Base-by-base conservation (phyloP, 1,140 invertebrate species). In the Mya arenaria region DNA sequence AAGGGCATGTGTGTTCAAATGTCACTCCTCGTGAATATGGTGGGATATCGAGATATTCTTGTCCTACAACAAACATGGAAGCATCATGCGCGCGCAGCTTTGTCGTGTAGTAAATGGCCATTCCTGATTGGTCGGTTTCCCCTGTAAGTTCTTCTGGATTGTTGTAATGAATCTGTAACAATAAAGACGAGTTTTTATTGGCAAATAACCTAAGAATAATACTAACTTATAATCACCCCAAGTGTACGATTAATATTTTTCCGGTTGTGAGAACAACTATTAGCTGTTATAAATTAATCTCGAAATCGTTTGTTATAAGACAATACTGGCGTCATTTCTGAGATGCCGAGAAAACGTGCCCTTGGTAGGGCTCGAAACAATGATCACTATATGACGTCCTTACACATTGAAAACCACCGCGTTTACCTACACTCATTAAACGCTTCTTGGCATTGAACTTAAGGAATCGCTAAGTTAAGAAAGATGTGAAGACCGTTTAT, bases 81-180 rank as follows among this genome's bases (percentile, higher is more conserved):
- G 78, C 71, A 39, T 84, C 78, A 48, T 85, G 62, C 15, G 19
- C n/a, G 28, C 86, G 69, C 30, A 39, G 0, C 19, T 66, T 78
- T 5, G 62, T 39, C 0, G 86, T 84, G 66, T 83, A 84, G 52
- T 82, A 84, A 15, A 89, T 32, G 2, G 75, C 80, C 55, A 89
- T 78, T 30, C 87, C 87, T 23, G 86, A 87, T 15, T 69, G 77
- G 65, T 87, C 87, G 4, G 19, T 74, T 15, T 82, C 73, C 19
- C 75, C 84, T 0, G 66, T 3, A 5, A 68, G 25, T n/a, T 74
- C 32, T 17, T 75, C 17, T 5, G 86, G 86, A 68, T 89, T 89
- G 52, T 86, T 86, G 85, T 86, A 89, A 48, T 89, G 87, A 66
- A 85, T 55, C 87, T 88, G 34, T 8, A 73, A 73, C 34, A 23